Conservation (phyloP, 35 echinoderm and acorn worm genomes). For the Antedon bifida region DNA sequence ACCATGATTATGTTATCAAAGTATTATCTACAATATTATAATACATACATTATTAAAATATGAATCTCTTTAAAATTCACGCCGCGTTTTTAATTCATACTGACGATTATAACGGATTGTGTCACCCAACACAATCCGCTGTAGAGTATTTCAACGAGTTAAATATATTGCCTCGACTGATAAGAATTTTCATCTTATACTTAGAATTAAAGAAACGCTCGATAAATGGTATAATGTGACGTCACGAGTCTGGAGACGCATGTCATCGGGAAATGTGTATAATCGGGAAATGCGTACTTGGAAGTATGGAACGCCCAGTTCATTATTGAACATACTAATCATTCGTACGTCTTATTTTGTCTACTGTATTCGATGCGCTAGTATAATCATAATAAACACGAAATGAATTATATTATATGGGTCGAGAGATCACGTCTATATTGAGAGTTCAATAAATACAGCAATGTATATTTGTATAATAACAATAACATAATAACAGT, state of each 20-base stretch:
- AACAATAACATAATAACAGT: too few relatives aligned
- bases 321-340: background rate
- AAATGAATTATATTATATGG: background rate
- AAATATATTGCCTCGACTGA: too few relatives aligned
- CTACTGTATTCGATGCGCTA: background rate
- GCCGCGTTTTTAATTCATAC: background rate
- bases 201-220: too few relatives aligned
- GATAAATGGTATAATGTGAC: too few relatives aligned
- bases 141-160: too few relatives aligned
- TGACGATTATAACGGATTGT: background rate
- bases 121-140: background rate
- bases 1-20: background rate
- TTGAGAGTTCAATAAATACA: too few relatives aligned
- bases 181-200: too few relatives aligned
- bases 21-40: background rate
- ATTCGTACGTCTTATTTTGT: background rate
- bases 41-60: background rate
- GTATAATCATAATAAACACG: background rate
- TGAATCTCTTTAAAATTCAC: background rate
- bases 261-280: too few relatives aligned
- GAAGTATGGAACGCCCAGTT: background rate
- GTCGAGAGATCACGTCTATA: too few relatives aligned
- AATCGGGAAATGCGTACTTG: too few relatives aligned
- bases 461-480: too few relatives aligned
- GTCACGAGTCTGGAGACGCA: too few relatives aligned